Percentiles rank a stretch among this genome's conserved stretches.
These are phyloP conservation scores for Chaetodon trifascialis DNA, from an alignment of 2,113 vertebrate genomes.

Conservation along the genomic window DNA sequence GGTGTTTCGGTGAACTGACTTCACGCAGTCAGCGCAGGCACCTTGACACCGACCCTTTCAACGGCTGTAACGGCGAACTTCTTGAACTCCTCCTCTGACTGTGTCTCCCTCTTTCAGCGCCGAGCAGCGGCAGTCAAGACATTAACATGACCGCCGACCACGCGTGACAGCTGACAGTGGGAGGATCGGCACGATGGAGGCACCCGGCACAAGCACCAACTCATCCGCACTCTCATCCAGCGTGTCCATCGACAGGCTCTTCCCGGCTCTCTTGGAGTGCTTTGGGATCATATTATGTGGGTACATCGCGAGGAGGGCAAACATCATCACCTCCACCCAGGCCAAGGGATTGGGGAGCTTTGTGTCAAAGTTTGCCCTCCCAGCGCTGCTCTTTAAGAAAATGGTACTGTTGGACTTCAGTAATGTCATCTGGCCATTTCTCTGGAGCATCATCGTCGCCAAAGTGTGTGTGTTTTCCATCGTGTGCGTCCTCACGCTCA, in stretches of 20 bases:
- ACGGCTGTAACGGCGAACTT: background rate
- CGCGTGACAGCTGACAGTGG: conserved; percentile 8
- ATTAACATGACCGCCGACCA: conserved; percentile 11
- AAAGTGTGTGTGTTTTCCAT: conserved; percentile 93
- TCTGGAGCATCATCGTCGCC: conserved; percentile 94
- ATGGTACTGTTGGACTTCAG: conserved; percentile 97
- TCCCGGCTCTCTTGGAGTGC: conserved; percentile 95
- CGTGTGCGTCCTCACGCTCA: conserved; percentile 91
- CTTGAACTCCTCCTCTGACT: background rate
- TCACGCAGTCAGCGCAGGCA: background rate
- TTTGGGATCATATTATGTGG: conserved; percentile 98
- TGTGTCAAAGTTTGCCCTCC: conserved; percentile 97
- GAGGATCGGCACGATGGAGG: conserved; percentile 64
- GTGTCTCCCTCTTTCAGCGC: background rate
- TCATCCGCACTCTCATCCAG: conserved; percentile 66
- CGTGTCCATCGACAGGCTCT: conserved; percentile 94
- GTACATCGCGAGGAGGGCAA: conserved; percentile 93
- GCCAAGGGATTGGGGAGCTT: conserved; percentile 96
- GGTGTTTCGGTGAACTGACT: background rate
- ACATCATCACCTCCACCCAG: conserved; percentile 93
- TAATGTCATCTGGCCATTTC: conserved; percentile 95
- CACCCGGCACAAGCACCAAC: conserved; percentile 49
- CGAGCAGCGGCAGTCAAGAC: background rate
- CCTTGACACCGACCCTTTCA: background rate
- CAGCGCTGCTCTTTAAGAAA: conserved; percentile 96